These are phyloP conservation scores for Drosophila pallidifrons DNA, from an alignment of 1,140 invertebrate species.

Conservation along the genomic window DNA sequence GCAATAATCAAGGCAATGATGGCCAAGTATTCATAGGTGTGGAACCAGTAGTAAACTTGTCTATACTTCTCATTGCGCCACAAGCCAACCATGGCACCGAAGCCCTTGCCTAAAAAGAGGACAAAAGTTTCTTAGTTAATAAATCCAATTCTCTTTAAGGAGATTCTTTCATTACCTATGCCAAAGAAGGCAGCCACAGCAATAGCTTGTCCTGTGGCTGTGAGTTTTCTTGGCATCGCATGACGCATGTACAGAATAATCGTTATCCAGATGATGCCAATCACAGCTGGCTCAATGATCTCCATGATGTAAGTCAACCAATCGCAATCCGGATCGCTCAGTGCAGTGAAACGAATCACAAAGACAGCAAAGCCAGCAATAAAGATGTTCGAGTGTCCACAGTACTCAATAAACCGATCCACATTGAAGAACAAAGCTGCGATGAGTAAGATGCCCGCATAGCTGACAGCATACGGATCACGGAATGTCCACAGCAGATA, in stretches of 20 bases:
- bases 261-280: slow-evolving; percentile 93
- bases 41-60: slow-evolving; percentile 74
- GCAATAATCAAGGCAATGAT: slow-evolving; percentile 88
- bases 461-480: slow-evolving; percentile 58
- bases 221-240: slow-evolving; percentile 91
- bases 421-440: slow-evolving; percentile 91
- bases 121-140: neutral
- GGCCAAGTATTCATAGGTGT: slow-evolving; percentile 87
- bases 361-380: slow-evolving; percentile 92
- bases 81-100: slow-evolving; percentile 88
- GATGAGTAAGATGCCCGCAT: slow-evolving; percentile 86
- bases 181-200: slow-evolving; percentile 93
- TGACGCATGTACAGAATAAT: slow-evolving; percentile 93
- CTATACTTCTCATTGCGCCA: slow-evolving; percentile 84
- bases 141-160: neutral
- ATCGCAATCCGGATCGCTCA: slow-evolving; percentile 88
- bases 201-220: slow-evolving; percentile 92
- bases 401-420: slow-evolving; percentile 92
- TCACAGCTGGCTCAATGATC: slow-evolving; percentile 91
- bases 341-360: slow-evolving; percentile 90
- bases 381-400: slow-evolving; percentile 93
- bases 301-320: slow-evolving; percentile 90
- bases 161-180: slow-evolving; percentile 86
- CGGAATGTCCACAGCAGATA: slow-evolving; percentile 88
- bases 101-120: slow-evolving; percentile 87